These are phyloP conservation scores for Eubasilissa splendida DNA, from an alignment of 2,888 invertebrate genomes.

Conservation along the genomic window DNA sequence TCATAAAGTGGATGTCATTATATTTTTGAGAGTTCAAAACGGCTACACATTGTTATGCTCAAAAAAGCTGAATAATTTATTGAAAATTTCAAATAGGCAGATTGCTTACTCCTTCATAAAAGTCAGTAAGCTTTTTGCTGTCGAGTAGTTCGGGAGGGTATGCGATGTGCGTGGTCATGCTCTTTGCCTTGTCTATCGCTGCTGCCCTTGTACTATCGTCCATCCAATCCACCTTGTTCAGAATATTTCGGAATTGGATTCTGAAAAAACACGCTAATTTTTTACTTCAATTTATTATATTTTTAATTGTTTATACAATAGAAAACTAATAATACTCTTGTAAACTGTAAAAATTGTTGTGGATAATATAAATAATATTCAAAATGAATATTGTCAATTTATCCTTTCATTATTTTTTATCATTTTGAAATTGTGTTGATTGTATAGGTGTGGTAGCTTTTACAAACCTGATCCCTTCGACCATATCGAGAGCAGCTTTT, in stretches of 20 bases:
- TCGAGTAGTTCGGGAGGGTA: conserved; percentile 93
- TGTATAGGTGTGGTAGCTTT: not conserved
- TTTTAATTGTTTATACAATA: too few species aligned
- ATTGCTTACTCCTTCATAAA: conserved; percentile 79
- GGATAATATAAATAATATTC: too few species aligned
- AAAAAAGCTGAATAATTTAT: too few species aligned
- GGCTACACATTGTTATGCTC: too few species aligned
- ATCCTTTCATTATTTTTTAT: too few species aligned
- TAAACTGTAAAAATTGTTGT: too few species aligned
- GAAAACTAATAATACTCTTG: too few species aligned
- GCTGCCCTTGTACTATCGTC: conserved; percentile 84
- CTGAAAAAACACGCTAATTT: conserved; percentile 60
- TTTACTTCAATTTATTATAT: too few species aligned
- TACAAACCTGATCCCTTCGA: conserved; percentile 81
- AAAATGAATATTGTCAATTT: too few species aligned
- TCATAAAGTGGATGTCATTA: too few species aligned
- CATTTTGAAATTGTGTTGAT: not conserved
- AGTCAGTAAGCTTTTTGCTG: conserved; percentile 83
- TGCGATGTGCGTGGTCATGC: conserved; percentile 92
- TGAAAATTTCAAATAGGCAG: not conserved
- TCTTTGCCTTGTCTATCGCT: conserved; percentile 84
- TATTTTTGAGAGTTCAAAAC: too few species aligned
- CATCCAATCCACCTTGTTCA: conserved; percentile 93
- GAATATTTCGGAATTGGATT: conserved; percentile 84
- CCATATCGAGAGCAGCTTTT: conserved; percentile 89